A percentile compares a stretch with the other conserved stretches of the same genome.
Conservation (phyloP, 2,888 invertebrate genomes). For the Morpho helenor region DNA sequence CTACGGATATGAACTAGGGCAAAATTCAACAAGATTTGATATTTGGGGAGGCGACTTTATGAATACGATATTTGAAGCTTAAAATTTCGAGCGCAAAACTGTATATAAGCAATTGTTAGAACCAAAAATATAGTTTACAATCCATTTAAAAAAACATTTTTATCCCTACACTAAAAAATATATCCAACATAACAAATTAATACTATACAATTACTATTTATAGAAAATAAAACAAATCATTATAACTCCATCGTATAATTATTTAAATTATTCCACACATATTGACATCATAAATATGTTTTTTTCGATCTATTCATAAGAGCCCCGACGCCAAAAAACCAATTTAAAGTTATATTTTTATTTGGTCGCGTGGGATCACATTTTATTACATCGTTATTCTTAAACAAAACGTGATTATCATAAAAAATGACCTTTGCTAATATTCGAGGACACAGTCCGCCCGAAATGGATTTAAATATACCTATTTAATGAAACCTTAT, state of each 20-base stretch:
- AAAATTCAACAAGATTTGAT: too few relatives aligned
- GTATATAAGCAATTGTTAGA: too few relatives aligned
- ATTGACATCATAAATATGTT: slow-evolving; percentile 10
- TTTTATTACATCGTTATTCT: slow-evolving; percentile 27
- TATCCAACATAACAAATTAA: too few relatives aligned
- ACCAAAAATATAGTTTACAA: too few relatives aligned
- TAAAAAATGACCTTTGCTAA: slow-evolving; percentile 26
- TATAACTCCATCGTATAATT: neutral
- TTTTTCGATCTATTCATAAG: slow-evolving; percentile 14
- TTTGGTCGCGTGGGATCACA: slow-evolving; percentile 20
- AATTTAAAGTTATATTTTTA: slow-evolving; percentile 24
- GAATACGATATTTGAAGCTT: too few relatives aligned
- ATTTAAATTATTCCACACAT: slow-evolving; percentile 8
- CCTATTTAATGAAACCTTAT: too few relatives aligned
- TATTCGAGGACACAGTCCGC: slow-evolving; percentile 1
- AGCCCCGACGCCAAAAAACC: slow-evolving; percentile 20
- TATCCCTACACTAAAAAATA: too few relatives aligned
- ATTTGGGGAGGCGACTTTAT: too few relatives aligned
- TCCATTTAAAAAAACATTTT: too few relatives aligned
- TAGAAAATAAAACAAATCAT: neutral
- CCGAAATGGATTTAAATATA: slow-evolving; percentile 3
- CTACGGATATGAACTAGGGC: too few relatives aligned
- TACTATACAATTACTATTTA: too few relatives aligned
- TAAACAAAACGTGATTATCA: slow-evolving; percentile 24
- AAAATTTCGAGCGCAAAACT: too few relatives aligned